Percentiles rank a stretch among this genome's conserved stretches.
phyloP scores from a whole-genome alignment of 2,797 vertebrate species.

The Pristis pectinata region DNA sequence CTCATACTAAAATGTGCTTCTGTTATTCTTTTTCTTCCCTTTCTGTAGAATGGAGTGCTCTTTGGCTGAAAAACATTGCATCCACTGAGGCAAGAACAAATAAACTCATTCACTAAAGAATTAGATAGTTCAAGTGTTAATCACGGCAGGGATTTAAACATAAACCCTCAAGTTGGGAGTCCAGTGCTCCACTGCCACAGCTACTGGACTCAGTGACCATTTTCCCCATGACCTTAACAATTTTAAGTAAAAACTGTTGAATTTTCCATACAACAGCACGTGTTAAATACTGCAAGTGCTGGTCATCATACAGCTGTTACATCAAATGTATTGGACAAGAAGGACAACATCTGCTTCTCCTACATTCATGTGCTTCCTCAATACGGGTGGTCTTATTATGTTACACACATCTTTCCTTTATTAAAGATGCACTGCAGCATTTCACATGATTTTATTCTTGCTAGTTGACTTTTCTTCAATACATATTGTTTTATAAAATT shows the following conservation, averaged over 20 bases:
- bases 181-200: neutral
- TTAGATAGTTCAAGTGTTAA: neutral
- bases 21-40: too few species aligned
- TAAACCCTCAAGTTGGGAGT: slow-evolving; percentile 21
- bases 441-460: neutral
- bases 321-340: slow-evolving; percentile 8
- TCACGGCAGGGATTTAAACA: neutral
- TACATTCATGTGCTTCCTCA: slow-evolving; percentile 13
- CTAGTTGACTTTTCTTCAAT: neutral
- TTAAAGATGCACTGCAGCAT: neutral
- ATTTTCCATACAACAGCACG: slow-evolving; percentile 4
- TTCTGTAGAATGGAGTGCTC: neutral
- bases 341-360: neutral
- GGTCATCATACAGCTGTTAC: slow-evolving; percentile 24
- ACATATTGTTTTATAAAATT: neutral
- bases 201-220: neutral
- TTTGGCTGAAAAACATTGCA: neutral
- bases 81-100: neutral
- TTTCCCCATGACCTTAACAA: neutral
- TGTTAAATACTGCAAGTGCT: neutral
- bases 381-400: slow-evolving; percentile 15
- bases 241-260: neutral
- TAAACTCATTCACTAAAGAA: neutral
- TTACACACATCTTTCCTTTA: neutral
- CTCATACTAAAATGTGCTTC: neutral